Percentiles rank a stretch among this genome's conserved stretches.
These are phyloP conservation scores for western clawed frog (Xenopus tropicalis) DNA, from an alignment of 2,113 vertebrate genomes.

Conservation along the genomic window UCB_Xtro_10.0 CM004445.2:37717501-37718000, in stretches of 20 bases:
- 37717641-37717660: constrained; percentile 88
- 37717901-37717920: too few species aligned
- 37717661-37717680: constrained; percentile 82
- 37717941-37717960: too few species aligned
- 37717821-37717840: constrained; percentile 81
- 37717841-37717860: constrained; percentile 82
- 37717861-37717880: constrained; percentile 39
- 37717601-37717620: too few species aligned
- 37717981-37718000: too few species aligned
- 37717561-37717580: too few species aligned
- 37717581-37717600: too few species aligned
- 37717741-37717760: constrained; percentile 81
- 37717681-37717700: constrained; percentile 75
- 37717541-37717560: too few species aligned
- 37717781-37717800: constrained; percentile 70
- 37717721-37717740: constrained; percentile 89
- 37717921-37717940: too few species aligned
- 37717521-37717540: too few species aligned
- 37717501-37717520: too few species aligned
- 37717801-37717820: constrained; percentile 84
- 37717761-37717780: constrained; percentile 77
- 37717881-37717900: too few species aligned
- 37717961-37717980: too few species aligned
- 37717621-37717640: constrained; percentile 79
- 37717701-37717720: constrained; percentile 85